Evolutionary conservation across 2,113 vertebrate genomes (phyloP).

Genomic region (Aptenodytes patagonicus): DNA sequence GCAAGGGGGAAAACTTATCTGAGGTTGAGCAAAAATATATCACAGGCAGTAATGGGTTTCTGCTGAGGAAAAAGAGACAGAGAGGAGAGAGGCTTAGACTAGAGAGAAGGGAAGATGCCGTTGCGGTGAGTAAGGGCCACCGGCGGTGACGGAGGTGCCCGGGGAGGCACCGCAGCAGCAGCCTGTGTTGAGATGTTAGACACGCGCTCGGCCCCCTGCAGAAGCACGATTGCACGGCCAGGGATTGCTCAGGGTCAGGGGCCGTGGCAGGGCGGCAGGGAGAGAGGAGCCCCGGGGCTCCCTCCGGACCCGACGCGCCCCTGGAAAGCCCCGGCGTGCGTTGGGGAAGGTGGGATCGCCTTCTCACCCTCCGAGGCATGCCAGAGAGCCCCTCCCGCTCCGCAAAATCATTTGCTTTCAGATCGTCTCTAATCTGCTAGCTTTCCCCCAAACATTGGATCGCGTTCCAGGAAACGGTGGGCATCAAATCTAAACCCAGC

Average conservation of each 20-base stretch:
- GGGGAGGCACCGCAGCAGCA: neutral
- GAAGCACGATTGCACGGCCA: fast-evolving
- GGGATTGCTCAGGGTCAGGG: neutral
- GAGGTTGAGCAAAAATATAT: neutral
- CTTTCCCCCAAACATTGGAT: neutral
- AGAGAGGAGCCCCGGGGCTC: neutral
- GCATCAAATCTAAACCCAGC: neutral
- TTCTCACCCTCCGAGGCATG: no score
- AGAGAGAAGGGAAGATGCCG: neutral
- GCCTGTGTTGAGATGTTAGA: fast-evolving
- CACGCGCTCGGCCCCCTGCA: fast-evolving
- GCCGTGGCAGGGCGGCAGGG: neutral
- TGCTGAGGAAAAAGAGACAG: neutral
- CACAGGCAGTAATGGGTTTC: neutral
- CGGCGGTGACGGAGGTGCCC: fast-evolving
- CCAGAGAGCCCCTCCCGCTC: neutral
- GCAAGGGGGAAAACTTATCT: neutral
- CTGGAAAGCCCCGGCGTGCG: neutral
- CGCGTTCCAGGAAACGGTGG: neutral
- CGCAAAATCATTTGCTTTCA: neutral
- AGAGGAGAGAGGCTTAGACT: neutral
- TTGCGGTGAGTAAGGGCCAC: fast-evolving
- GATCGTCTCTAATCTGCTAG: neutral
- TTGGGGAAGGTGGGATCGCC: neutral
- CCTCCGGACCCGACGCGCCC: fast-evolving